phyloP scores from a whole-genome alignment of 2,888 invertebrate genomes.

The Pseudococcus jackbeardsleyi region DNA sequence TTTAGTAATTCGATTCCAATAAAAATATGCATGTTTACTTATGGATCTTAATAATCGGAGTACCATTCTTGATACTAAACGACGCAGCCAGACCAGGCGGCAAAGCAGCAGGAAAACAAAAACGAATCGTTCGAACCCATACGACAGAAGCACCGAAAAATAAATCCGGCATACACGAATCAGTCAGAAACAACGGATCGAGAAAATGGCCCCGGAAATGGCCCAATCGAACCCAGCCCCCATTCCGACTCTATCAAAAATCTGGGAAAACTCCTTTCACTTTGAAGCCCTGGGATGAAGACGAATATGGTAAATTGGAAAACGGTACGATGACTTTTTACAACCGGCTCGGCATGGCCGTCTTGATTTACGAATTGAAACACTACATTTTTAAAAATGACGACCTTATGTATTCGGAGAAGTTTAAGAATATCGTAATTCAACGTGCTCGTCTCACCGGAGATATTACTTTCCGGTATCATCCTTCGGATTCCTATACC shows the following conservation, averaged over 20 bases:
- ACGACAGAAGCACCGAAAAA: not conserved
- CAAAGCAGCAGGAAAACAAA: not conserved
- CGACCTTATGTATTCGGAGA: not conserved
- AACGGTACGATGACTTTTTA: conserved; percentile 14
- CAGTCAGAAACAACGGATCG: not conserved
- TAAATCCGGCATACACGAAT: not conserved
- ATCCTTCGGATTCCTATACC: not conserved
- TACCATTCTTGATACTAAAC: not conserved
- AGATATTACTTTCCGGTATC: not conserved
- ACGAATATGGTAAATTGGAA: not conserved
- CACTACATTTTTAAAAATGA: not conserved
- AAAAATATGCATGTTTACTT: not conserved
- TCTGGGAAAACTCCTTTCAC: not conserved
- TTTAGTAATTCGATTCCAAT: not conserved
- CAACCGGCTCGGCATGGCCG: not conserved
- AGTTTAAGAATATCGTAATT: not conserved
- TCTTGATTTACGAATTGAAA: not conserved
- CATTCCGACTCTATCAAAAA: conserved; percentile 17
- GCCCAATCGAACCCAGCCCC: not conserved
- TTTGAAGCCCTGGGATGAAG: not conserved
- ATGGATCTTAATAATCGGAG: conserved; percentile 2
- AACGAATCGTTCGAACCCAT: not conserved
- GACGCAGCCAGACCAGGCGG: not conserved
- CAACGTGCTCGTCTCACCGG: not conserved
- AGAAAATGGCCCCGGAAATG: not conserved